phyloP scores from a whole-genome alignment of 2,888 invertebrate genomes.

The Stegana nigrithorax region DNA sequence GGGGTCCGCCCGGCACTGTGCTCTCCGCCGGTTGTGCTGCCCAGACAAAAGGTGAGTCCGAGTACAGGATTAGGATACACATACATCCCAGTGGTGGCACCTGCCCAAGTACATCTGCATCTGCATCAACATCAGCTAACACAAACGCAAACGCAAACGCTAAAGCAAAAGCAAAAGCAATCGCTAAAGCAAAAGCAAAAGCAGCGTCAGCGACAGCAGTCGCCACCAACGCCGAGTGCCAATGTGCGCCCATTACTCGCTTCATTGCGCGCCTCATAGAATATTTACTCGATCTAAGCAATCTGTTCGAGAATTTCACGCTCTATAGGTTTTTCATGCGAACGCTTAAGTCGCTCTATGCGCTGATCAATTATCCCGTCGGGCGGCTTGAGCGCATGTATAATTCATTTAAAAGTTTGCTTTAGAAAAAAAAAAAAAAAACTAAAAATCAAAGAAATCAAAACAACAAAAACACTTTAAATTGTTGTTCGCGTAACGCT shows the following conservation, averaged over 20 bases:
- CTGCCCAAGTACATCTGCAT: conserved; percentile 32
- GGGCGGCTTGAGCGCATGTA: conserved; percentile 51
- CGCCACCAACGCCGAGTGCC: conserved; percentile 52
- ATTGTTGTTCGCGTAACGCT: not conserved
- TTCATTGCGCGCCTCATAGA: conserved; percentile 66
- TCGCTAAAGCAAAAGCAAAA: conserved; percentile 2
- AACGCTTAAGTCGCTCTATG: conserved; percentile 58
- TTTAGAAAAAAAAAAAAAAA: no score
- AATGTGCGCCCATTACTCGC: conserved; percentile 67
- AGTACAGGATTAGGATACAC: conserved; percentile 37
- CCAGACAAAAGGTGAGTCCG: conserved; percentile 74
- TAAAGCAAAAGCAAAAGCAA: conserved; percentile 25
- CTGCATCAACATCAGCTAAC: conserved; percentile 17
- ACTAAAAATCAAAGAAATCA: no score
- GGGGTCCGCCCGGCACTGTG: conserved; percentile 70
- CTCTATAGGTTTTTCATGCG: conserved; percentile 63
- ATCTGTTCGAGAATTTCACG: conserved; percentile 62
- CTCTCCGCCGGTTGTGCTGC: conserved; percentile 72
- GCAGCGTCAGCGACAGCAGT: conserved; percentile 22
- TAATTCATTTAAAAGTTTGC: conserved; percentile 47
- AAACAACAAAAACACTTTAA: not conserved
- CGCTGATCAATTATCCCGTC: conserved; percentile 56
- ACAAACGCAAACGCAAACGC: no score
- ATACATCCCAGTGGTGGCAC: no score
- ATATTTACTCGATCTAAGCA: conserved; percentile 63